Conservation (phyloP, 2,888 invertebrate genomes). For the Clusia tigrina region DNA sequence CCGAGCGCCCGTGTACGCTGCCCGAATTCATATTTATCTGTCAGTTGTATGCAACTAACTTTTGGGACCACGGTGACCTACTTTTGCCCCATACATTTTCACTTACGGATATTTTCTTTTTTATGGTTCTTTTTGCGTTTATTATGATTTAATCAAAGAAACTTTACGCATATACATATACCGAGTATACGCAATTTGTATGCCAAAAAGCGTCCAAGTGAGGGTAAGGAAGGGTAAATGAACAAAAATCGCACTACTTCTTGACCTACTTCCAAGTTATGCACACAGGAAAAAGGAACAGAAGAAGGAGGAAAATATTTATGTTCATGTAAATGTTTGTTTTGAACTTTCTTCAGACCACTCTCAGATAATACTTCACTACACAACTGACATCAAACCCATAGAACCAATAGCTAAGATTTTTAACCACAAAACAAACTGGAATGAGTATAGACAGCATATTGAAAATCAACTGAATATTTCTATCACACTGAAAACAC, state of each 20-base stretch:
- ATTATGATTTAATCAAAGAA: constrained; percentile 55
- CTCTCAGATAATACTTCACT: too few species aligned
- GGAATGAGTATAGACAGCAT: too few species aligned
- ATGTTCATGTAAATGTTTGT: neutral
- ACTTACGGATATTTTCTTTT: neutral
- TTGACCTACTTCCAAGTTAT: constrained; percentile 4
- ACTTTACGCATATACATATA: constrained; percentile 41
- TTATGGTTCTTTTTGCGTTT: constrained; percentile 43
- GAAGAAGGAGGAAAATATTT: neutral
- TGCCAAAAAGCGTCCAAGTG: too few species aligned
- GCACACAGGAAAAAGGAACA: neutral
- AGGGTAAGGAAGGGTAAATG: neutral
- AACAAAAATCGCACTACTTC: neutral
- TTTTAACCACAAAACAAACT: too few species aligned
- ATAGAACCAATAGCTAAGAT: too few species aligned
- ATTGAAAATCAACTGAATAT: too few species aligned
- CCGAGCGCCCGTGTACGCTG: neutral
- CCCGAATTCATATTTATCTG: neutral
- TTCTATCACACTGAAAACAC: too few species aligned
- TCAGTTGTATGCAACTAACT: neutral
- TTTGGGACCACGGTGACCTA: constrained; percentile 1
- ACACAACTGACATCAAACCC: too few species aligned
- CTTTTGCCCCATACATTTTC: neutral
- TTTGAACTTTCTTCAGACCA: too few species aligned
- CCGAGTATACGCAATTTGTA: neutral